Percentiles rank a stretch among this genome's conserved stretches.
Evolutionary conservation across 1,140 invertebrate species (phyloP).

Genomic region (Pogonus chalceus): DNA sequence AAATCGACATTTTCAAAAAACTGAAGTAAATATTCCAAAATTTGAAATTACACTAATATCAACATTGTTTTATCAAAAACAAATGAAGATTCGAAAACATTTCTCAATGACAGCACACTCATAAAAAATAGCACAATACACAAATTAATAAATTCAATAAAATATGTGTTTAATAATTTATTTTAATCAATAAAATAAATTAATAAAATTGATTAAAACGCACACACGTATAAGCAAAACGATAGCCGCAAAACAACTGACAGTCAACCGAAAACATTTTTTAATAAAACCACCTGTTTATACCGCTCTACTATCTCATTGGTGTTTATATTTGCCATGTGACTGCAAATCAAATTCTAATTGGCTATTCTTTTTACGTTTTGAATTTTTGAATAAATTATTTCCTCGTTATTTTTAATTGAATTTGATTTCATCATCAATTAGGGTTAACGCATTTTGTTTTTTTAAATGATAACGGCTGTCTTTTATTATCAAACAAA

Average conservation of each 20-base stretch:
- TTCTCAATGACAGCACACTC: background rate
- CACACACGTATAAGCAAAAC: background rate
- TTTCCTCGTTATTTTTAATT: background rate
- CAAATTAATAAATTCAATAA: background rate
- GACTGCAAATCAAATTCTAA: background rate
- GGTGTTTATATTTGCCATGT: background rate
- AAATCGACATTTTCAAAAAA: slow-evolving; percentile 18
- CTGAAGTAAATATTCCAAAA: slow-evolving; percentile 2
- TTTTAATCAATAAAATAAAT: background rate
- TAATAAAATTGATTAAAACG: background rate
- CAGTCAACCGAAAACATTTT: background rate
- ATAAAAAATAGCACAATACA: no score
- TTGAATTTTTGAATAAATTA: background rate
- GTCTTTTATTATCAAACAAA: background rate
- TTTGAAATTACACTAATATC: slow-evolving; percentile 6
- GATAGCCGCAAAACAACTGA: slow-evolving; percentile 2
- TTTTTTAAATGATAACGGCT: background rate
- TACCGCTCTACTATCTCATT: background rate
- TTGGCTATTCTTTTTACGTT: background rate
- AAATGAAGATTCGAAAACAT: background rate
- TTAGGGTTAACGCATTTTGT: background rate
- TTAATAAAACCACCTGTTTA: background rate
- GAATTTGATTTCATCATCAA: background rate
- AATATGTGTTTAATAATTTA: background rate
- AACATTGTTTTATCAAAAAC: background rate